A percentile compares a stretch with the other conserved stretches of the same genome.
These are phyloP conservation scores for Holothuria leucospilota DNA, from an alignment of 53 echinoderm and acorn worm genomes.

Conservation along the genomic window DNA sequence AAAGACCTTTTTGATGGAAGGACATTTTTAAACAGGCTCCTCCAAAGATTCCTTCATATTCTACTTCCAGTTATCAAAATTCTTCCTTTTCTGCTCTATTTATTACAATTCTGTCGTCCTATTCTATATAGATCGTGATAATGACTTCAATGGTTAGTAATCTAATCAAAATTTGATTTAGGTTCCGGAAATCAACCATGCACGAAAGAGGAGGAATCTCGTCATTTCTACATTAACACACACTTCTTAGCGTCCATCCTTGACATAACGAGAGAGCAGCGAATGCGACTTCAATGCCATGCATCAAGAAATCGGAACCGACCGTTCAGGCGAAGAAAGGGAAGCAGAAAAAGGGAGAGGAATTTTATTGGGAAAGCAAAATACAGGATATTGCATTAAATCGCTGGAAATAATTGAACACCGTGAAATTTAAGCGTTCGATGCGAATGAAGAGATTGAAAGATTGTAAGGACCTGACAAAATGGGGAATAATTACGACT, in stretches of 20 bases:
- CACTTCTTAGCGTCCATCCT: background rate
- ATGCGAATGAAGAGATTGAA: constrained; percentile 2
- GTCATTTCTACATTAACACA: background rate
- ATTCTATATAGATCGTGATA: constrained; percentile 30
- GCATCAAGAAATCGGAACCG: constrained; percentile 4
- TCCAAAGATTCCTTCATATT: no score
- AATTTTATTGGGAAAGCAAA: constrained; percentile 22
- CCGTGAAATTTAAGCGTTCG: constrained; percentile 42
- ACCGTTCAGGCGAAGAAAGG: constrained; percentile 21
- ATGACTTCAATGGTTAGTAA: constrained; percentile 39
- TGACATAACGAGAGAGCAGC: background rate
- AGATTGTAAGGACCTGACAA: background rate
- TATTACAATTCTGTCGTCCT: background rate
- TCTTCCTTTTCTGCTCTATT: constrained; percentile 21
- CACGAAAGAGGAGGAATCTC: constrained; percentile 22
- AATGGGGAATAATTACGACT: no score
- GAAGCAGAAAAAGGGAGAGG: background rate
- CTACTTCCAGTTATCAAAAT: no score
- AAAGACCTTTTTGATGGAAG: no score
- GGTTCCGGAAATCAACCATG: constrained; percentile 19
- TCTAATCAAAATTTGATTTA: constrained; percentile 40
- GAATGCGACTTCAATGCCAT: no score
- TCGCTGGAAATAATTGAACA: constrained; percentile 39
- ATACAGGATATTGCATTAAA: constrained; percentile 48
- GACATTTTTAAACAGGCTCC: no score